Percentiles rank a stretch among this genome's conserved stretches.
These are phyloP conservation scores for Riptortus pedestris DNA, from an alignment of 1,140 invertebrate genomes.

Conservation along the genomic window DNA sequence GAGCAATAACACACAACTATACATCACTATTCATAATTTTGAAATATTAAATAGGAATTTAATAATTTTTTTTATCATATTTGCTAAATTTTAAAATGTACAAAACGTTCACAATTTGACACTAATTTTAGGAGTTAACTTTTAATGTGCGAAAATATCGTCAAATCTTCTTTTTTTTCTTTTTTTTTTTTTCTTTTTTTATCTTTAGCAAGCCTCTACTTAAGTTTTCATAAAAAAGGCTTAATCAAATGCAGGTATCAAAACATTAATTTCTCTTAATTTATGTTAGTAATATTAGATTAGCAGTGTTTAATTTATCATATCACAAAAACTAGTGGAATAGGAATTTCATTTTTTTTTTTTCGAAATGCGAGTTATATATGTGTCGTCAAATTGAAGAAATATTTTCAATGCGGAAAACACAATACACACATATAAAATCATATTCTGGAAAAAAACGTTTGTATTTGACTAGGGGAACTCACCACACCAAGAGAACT, in stretches of 20 bases:
- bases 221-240: slow-evolving; percentile 31
- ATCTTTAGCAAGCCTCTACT: slow-evolving; percentile 31
- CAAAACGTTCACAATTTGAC: slow-evolving; percentile 32
- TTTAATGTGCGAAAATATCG: slow-evolving; percentile 33
- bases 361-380: slow-evolving; percentile 24
- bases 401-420: slow-evolving; percentile 27
- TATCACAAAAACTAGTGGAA: slow-evolving; percentile 34
- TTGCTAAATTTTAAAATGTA: slow-evolving; percentile 31
- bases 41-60: slow-evolving; percentile 31
- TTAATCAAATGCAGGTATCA: slow-evolving; percentile 34
- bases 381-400: slow-evolving; percentile 22
- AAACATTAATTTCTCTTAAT: slow-evolving; percentile 31
- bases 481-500: slow-evolving; percentile 33
- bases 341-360: slow-evolving; percentile 28
- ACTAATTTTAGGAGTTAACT: slow-evolving; percentile 30
- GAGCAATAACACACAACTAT: slow-evolving; percentile 24
- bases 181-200: slow-evolving; percentile 31
- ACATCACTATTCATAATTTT: slow-evolving; percentile 27
- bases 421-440: slow-evolving; percentile 31
- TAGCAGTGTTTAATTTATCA: slow-evolving; percentile 32
- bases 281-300: slow-evolving; percentile 30
- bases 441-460: slow-evolving; percentile 23
- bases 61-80: slow-evolving; percentile 31
- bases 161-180: slow-evolving; percentile 31
- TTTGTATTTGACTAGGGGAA: slow-evolving; percentile 34